Evolutionary conservation across 2,888 invertebrate species (phyloP).

Genomic region (Onthophagus sagittarius): DNA sequence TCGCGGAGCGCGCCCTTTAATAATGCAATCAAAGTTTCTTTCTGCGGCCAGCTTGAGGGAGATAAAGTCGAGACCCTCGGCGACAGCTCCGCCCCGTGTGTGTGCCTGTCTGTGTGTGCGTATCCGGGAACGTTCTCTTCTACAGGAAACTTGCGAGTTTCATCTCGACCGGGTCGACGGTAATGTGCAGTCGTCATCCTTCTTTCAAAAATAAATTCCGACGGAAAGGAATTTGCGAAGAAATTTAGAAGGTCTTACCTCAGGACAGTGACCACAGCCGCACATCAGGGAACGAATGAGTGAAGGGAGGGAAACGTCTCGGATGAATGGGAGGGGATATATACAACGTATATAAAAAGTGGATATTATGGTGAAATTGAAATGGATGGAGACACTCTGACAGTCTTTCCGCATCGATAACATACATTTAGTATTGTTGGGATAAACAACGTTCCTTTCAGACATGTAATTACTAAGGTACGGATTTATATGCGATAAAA

Average conservation of each 20-base stretch:
- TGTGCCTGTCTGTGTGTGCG: neutral
- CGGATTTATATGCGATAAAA: too few species aligned
- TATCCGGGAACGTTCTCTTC: neutral
- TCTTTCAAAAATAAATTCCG: slow-evolving; percentile 5
- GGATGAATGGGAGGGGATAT: slow-evolving; percentile 2
- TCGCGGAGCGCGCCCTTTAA: neutral
- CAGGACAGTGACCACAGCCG: neutral
- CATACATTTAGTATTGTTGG: slow-evolving; percentile 6
- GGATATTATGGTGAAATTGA: slow-evolving; percentile 8
- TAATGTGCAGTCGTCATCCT: slow-evolving; percentile 11
- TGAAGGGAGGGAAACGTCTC: neutral
- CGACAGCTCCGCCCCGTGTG: neutral
- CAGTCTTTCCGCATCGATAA: neutral
- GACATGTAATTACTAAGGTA: too few species aligned
- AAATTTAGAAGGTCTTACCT: slow-evolving; percentile 13
- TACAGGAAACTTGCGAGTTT: slow-evolving; percentile 3
- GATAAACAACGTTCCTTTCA: neutral
- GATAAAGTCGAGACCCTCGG: neutral
- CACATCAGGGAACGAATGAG: neutral
- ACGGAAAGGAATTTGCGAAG: slow-evolving; percentile 11
- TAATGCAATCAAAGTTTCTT: neutral
- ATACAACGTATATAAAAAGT: slow-evolving; percentile 5
- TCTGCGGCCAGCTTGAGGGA: neutral
- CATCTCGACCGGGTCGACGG: slow-evolving; percentile 6
- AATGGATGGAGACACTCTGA: neutral